Conservation (phyloP, 2,888 invertebrate species). For the Drosophila kanekoi region DNA sequence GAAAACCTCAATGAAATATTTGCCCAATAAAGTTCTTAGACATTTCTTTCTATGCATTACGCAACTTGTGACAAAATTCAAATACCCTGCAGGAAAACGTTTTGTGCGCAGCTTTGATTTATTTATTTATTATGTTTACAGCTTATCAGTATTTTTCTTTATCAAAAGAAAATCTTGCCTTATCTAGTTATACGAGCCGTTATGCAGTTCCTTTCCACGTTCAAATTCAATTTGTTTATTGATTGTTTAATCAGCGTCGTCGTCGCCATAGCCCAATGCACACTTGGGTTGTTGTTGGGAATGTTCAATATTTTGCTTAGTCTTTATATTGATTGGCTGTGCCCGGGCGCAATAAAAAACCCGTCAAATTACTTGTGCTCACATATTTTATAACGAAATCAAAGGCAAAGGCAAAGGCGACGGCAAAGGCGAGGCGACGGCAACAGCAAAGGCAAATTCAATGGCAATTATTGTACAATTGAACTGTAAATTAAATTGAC, state of each 20-base stretch:
- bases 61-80: too few species aligned
- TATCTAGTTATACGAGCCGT: conserved; percentile 3
- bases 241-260: conserved; percentile 18
- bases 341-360: conserved; percentile 51
- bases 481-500: conserved; percentile 49
- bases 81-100: too few species aligned
- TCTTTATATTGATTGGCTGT: conserved; percentile 56
- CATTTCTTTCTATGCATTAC: too few species aligned
- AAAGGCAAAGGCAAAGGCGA: conserved; percentile 25
- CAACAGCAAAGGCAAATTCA: conserved; percentile 21
- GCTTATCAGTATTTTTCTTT: background rate
- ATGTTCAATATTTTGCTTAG: conserved; percentile 43
- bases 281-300: conserved; percentile 42
- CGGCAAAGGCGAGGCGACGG: conserved; percentile 16
- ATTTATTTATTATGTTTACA: background rate
- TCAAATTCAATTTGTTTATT: conserved; percentile 29
- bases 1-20: too few species aligned
- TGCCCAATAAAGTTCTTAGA: too few species aligned
- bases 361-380: conserved; percentile 26
- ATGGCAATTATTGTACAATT: conserved; percentile 55
- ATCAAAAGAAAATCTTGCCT: background rate
- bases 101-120: too few species aligned
- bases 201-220: conserved; percentile 10
- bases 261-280: conserved; percentile 14
- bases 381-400: conserved; percentile 41